phyloP scores from a whole-genome alignment of 2,797 vertebrate genomes.

The Bradypus variegatus region DNA sequence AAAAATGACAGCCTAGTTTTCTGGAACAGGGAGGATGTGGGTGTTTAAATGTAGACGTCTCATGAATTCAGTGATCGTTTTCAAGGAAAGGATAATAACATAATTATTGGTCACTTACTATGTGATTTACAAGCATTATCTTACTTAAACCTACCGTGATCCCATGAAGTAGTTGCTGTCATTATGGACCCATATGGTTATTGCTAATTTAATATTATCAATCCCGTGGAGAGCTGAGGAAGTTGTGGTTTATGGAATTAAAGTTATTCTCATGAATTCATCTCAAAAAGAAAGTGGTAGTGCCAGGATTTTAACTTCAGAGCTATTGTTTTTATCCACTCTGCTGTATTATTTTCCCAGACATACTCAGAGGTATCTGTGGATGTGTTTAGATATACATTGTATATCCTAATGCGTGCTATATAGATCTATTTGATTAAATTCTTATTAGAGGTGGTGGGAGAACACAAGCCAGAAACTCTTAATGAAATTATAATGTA shows the following conservation, averaged over 20 bases:
- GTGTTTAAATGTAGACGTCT: neutral
- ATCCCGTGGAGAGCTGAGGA: neutral
- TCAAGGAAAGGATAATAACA: neutral
- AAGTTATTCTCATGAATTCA: neutral
- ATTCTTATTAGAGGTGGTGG: neutral
- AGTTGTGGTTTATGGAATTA: neutral
- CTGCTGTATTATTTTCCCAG: neutral
- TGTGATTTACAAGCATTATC: neutral
- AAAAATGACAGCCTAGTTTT: neutral
- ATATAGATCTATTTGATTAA: neutral
- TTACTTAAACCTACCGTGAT: neutral
- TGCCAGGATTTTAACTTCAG: neutral
- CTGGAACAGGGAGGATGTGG: neutral
- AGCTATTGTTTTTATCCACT: neutral
- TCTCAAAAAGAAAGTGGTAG: neutral
- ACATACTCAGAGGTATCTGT: neutral
- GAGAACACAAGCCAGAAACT: conserved; percentile 22
- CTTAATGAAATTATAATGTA: neutral
- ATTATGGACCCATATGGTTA: neutral
- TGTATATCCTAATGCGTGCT: neutral
- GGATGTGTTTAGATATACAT: neutral
- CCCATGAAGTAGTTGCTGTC: neutral
- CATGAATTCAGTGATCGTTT: neutral
- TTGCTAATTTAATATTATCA: neutral
- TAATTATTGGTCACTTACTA: neutral